These are phyloP conservation scores for Limenitis camilla DNA, from an alignment of 2,888 invertebrate genomes.

Conservation along the genomic window DNA sequence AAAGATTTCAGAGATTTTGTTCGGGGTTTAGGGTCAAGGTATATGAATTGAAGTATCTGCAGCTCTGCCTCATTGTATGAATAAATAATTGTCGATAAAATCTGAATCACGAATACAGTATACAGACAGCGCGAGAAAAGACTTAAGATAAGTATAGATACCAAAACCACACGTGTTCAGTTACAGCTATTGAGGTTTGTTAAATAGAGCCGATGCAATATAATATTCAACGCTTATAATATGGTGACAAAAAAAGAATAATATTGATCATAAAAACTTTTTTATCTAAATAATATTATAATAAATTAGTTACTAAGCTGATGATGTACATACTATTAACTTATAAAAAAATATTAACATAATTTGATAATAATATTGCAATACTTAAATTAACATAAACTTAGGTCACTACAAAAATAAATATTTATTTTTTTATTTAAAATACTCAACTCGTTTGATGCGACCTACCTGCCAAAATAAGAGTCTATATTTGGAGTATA, in stretches of 20 bases:
- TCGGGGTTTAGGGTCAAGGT: too few relatives aligned
- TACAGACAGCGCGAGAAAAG: conserved; percentile 31
- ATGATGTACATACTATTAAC: too few relatives aligned
- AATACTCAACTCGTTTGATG: too few relatives aligned
- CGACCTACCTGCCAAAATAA: too few relatives aligned
- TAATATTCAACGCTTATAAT: background rate
- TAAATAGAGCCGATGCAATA: background rate
- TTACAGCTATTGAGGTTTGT: conserved; percentile 9
- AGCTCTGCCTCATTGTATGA: conserved; percentile 16
- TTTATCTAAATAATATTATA: background rate
- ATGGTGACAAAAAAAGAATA: background rate
- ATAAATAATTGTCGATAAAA: conserved; percentile 41
- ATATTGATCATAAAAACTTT: background rate
- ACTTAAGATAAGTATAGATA: background rate
- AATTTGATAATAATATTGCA: too few relatives aligned
- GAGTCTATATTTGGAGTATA: too few relatives aligned
- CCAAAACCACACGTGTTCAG: conserved; percentile 12
- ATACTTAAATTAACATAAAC: too few relatives aligned
- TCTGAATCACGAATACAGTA: conserved; percentile 50
- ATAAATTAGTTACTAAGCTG: background rate
- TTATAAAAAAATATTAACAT: too few relatives aligned
- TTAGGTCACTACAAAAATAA: too few relatives aligned
- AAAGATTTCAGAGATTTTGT: too few relatives aligned
- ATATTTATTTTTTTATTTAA: too few relatives aligned
- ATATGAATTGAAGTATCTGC: conserved; percentile 6